These are phyloP conservation scores for Mormyrops boulengeri DNA, from an alignment of 2,797 vertebrate species.

Conservation along the genomic window DNA sequence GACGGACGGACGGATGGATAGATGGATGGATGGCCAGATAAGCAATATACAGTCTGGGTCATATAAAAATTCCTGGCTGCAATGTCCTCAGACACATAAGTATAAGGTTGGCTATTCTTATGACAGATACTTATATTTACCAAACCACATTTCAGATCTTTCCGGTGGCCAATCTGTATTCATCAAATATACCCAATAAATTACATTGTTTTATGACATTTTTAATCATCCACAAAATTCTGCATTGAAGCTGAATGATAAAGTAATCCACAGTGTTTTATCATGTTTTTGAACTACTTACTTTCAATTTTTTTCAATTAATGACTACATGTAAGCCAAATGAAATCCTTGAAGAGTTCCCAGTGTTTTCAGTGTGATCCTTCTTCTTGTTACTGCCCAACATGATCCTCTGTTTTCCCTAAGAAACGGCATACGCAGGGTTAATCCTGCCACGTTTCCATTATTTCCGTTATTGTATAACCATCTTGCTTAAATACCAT, in stretches of 20 bases:
- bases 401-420: background rate
- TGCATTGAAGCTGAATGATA: background rate
- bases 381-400: background rate
- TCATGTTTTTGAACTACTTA: background rate
- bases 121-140: background rate
- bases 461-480: background rate
- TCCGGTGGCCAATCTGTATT: background rate
- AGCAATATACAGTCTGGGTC: background rate
- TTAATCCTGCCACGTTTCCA: background rate
- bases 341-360: background rate
- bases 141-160: background rate
- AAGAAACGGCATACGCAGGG: background rate
- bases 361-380: background rate
- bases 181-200: background rate
- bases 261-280: background rate
- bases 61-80: background rate
- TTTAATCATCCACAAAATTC: conserved; percentile 10
- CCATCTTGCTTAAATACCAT: background rate
- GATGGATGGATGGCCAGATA: background rate
- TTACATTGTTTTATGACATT: background rate
- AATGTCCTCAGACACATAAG: background rate
- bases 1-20: too few species aligned
- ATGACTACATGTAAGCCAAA: conserved; percentile 21
- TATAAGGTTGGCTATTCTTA: background rate
- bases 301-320: background rate